Conservation (phyloP, 2,113 vertebrate genomes). For the Gadus macrocephalus region DNA sequence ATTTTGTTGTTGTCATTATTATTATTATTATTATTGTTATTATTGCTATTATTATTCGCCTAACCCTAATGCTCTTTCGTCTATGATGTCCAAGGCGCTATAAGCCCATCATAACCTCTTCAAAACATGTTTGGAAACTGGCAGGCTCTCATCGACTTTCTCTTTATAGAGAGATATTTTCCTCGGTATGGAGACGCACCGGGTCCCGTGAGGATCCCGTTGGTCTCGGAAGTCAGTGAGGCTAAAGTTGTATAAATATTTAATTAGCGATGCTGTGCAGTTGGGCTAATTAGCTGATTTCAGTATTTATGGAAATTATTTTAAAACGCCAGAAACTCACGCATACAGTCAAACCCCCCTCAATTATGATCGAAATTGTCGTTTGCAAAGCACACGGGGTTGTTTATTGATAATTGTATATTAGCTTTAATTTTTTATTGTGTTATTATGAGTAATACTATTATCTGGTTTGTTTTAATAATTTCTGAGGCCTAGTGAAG, state of each 20-base stretch:
- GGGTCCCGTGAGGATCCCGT: conserved; percentile 19
- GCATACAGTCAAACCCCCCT: background rate
- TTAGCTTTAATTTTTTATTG: background rate
- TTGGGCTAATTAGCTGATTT: conserved; percentile 59
- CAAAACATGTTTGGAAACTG: conserved; percentile 26
- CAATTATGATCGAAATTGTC: background rate
- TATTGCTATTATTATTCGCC: background rate
- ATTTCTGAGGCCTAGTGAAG: background rate
- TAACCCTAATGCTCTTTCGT: background rate
- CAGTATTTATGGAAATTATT: conserved; percentile 30
- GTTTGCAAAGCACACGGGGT: background rate
- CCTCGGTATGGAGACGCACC: conserved; percentile 46
- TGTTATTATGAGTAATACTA: background rate
- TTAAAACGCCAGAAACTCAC: conserved; percentile 26
- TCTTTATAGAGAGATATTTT: conserved; percentile 33
- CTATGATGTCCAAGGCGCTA: background rate
- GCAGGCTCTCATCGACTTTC: conserved; percentile 44
- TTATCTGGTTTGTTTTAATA: background rate
- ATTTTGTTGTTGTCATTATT: background rate
- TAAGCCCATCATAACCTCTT: conserved; percentile 22
- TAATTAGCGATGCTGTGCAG: conserved; percentile 54
- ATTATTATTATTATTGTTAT: background rate
- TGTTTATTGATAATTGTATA: background rate
- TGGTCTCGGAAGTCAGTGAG: conserved; percentile 32
- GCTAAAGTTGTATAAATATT: conserved; percentile 61